These are phyloP conservation scores for Agonopterix arenella DNA, from an alignment of 2,888 invertebrate species.

Conservation along the genomic window DNA sequence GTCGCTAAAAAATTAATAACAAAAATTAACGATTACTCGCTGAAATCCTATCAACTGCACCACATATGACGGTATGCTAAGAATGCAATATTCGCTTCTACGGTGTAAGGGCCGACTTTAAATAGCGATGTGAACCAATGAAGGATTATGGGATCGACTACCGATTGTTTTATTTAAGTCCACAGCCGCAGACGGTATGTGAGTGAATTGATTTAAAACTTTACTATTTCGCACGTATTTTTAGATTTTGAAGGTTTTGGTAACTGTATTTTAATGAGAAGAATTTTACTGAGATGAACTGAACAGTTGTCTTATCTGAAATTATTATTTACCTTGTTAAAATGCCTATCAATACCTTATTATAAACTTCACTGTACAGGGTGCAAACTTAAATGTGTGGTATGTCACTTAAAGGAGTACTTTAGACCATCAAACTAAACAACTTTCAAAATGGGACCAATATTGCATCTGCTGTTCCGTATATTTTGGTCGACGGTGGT, in stretches of 20 bases:
- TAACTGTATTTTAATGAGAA: background rate
- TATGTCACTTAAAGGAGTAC: too few species aligned
- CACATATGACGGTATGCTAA: conserved; percentile 38
- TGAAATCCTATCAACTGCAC: conserved; percentile 19
- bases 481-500: too few species aligned
- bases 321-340: too few species aligned
- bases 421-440: too few species aligned
- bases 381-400: too few species aligned
- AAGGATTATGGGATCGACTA: conserved; percentile 48
- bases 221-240: conserved; percentile 1
- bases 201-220: background rate
- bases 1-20: too few species aligned
- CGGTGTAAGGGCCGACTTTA: conserved; percentile 62
- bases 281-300: too few species aligned
- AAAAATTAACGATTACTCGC: background rate
- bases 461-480: too few species aligned
- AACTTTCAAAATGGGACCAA: too few species aligned
- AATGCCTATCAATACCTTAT: too few species aligned
- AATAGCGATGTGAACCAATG: conserved; percentile 59
- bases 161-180: conserved; percentile 32
- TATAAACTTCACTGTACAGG: too few species aligned
- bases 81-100: conserved; percentile 71
- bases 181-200: background rate
- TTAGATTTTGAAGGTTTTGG: background rate
- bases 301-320: too few species aligned